Percentiles rank a stretch among this genome's conserved stretches.
Evolutionary conservation across 2,113 vertebrate species (phyloP).

Genomic region (Ahaetulla prasina): DNA sequence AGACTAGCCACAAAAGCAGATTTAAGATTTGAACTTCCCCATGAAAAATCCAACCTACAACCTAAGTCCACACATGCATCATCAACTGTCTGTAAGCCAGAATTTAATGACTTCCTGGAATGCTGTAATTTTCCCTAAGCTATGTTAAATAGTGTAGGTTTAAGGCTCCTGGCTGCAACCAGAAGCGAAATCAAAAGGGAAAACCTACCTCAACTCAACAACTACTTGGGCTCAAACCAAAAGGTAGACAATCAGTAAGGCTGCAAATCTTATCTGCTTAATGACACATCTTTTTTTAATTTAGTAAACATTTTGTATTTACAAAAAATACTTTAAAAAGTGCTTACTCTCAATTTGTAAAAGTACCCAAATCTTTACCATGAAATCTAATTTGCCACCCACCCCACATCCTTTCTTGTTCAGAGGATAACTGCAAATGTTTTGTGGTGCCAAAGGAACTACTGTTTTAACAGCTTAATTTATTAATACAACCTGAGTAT

Average conservation of each 20-base stretch:
- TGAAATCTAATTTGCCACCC: slow-evolving; percentile 24
- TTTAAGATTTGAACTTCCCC: not conserved
- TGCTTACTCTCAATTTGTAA: slow-evolving; percentile 31
- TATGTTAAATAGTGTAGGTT: slow-evolving; percentile 10
- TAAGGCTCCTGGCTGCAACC: not conserved
- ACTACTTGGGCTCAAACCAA: not conserved
- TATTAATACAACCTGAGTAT: not conserved
- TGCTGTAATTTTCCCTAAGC: not conserved
- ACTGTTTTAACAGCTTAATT: slow-evolving; percentile 13
- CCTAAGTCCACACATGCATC: not conserved
- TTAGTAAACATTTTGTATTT: slow-evolving; percentile 45
- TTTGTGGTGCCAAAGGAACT: slow-evolving; percentile 36
- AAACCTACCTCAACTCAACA: slow-evolving; percentile 1
- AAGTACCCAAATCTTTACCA: slow-evolving; percentile 30
- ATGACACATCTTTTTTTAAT: slow-evolving; percentile 46
- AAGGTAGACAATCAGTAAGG: slow-evolving; percentile 9
- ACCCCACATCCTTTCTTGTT: slow-evolving; percentile 29
- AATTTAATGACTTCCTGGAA: not conserved
- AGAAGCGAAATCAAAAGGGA: slow-evolving; percentile 5
- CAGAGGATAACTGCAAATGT: slow-evolving; percentile 36
- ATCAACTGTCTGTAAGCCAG: not conserved
- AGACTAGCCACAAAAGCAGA: not conserved
- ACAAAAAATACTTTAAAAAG: slow-evolving; percentile 49
- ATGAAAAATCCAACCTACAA: not conserved
- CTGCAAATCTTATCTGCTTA: slow-evolving; percentile 14